phyloP scores from a whole-genome alignment of 1,140 invertebrate species.

The Sycophaga agraensis region DNA sequence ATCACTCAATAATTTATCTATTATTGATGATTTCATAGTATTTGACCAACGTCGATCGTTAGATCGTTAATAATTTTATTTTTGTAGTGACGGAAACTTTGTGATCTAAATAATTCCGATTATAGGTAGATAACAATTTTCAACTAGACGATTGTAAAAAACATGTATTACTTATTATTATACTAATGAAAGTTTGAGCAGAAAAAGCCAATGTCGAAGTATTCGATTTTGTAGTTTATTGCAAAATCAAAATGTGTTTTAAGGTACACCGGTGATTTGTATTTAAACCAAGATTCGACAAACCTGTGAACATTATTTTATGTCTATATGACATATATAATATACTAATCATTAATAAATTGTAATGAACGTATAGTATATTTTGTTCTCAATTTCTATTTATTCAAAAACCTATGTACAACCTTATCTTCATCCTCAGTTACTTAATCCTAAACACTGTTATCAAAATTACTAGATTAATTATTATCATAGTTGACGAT shows the following conservation, averaged over 20 bases:
- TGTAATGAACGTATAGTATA: conserved; percentile 17
- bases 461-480: too few relatives aligned
- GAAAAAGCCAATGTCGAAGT: not conserved
- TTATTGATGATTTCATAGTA: conserved; percentile 1
- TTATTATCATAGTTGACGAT: too few relatives aligned
- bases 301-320: not conserved
- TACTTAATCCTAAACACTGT: too few relatives aligned
- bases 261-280: not conserved
- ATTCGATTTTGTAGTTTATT: conserved; percentile 13
- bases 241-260: not conserved
- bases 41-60: not conserved
- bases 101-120: not conserved
- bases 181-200: not conserved
- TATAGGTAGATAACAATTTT: not conserved
- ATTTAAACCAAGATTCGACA: conserved; percentile 10
- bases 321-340: not conserved
- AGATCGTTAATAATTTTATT: not conserved
- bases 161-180: not conserved
- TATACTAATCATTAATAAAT: conserved; percentile 10
- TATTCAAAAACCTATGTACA: too few relatives aligned
- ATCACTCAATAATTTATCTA: not conserved
- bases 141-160: not conserved
- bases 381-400: too few relatives aligned
- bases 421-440: too few relatives aligned
- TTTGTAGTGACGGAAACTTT: not conserved